Percentiles rank a stretch among this genome's conserved stretches.
Conservation (phyloP, 2,888 invertebrate genomes). For the Tetragonula carbonaria region DNA sequence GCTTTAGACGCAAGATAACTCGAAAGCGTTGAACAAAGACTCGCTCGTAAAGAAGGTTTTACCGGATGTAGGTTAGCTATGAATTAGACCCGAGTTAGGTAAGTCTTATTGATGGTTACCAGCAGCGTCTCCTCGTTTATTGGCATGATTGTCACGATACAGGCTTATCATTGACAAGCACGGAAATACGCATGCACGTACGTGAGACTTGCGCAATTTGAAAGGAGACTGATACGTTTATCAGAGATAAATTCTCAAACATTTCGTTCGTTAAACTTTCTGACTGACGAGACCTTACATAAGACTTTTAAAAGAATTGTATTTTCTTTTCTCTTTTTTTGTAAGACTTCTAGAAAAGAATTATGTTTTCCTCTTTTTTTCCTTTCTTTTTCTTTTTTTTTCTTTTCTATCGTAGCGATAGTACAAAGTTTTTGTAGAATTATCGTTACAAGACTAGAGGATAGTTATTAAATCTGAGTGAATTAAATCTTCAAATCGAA, state of each 20-base stretch:
- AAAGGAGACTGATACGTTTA: neutral
- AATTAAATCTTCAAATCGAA: neutral
- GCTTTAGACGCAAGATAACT: neutral
- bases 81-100: conserved; percentile 33
- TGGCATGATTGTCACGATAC: conserved; percentile 13
- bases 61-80: conserved; percentile 26
- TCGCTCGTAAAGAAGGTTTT: conserved; percentile 17
- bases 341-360: neutral
- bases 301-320: too few relatives aligned
- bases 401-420: neutral
- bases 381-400: neutral
- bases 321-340: neutral
- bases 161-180: conserved; percentile 13
- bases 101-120: conserved; percentile 36
- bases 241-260: neutral
- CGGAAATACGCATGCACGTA: neutral
- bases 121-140: neutral
- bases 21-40: neutral
- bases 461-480: neutral
- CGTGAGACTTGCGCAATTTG: neutral
- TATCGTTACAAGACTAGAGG: neutral
- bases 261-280: neutral
- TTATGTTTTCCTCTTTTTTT: neutral
- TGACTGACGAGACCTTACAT: too few relatives aligned
- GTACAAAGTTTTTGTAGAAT: neutral